Evolutionary conservation across 2,888 invertebrate species (phyloP).

Genomic region (Crepidodera aurea): DNA sequence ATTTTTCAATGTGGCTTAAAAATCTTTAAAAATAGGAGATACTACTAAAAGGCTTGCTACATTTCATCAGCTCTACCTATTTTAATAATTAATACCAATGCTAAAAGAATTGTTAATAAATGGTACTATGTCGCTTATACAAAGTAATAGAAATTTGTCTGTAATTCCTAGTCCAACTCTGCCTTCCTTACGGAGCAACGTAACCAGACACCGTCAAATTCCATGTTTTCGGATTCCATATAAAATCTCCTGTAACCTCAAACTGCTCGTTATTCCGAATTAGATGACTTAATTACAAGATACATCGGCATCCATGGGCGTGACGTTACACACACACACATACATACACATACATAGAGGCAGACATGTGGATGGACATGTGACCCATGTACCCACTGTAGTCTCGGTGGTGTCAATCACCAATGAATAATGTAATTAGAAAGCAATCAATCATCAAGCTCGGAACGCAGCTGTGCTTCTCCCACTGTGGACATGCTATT

Average conservation of each 20-base stretch:
- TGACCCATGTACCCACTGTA: slow-evolving; percentile 39
- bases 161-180: too few species aligned
- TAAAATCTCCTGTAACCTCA: slow-evolving; percentile 19
- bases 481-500: slow-evolving; percentile 53
- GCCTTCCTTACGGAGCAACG: too few species aligned
- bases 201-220: not conserved
- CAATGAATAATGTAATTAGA: slow-evolving; percentile 61
- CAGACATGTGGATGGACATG: slow-evolving; percentile 34
- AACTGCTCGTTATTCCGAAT: slow-evolving; percentile 29
- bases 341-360: slow-evolving; percentile 34
- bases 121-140: too few species aligned
- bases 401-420: slow-evolving; percentile 54
- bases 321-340: slow-evolving; percentile 37
- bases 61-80: too few species aligned
- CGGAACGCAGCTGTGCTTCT: slow-evolving; percentile 55
- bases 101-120: too few species aligned
- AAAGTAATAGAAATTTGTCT: too few species aligned
- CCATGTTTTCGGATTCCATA: not conserved
- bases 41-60: too few species aligned
- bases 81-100: too few species aligned
- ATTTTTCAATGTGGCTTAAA: too few species aligned
- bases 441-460: slow-evolving; percentile 58
- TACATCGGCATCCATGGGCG: slow-evolving; percentile 28
- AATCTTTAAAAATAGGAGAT: too few species aligned
- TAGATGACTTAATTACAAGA: slow-evolving; percentile 39